A percentile compares a stretch with the other conserved stretches of the same genome.
These are phyloP conservation scores for Hypsibius dujardini DNA, from an alignment of 1,140 invertebrate genomes.

Conservation along the genomic window DNA sequence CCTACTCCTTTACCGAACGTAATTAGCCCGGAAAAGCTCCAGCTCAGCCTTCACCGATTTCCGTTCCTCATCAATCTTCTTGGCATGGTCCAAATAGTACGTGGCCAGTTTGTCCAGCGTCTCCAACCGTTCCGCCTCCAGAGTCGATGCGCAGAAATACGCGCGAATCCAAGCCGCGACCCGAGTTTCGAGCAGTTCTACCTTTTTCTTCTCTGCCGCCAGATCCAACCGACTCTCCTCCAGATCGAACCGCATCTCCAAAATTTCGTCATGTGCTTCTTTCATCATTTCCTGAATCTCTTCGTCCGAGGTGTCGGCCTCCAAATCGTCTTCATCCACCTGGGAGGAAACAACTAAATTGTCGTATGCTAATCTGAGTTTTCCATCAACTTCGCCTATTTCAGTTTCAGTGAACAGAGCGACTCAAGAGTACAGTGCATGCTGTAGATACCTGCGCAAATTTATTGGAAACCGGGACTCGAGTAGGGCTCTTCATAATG, in stretches of 20 bases:
- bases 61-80: background rate
- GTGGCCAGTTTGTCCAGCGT: background rate
- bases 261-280: background rate
- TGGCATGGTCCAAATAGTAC: constrained; percentile 9
- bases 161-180: background rate
- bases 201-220: background rate
- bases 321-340: background rate
- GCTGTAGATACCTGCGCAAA: too few species aligned
- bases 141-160: background rate
- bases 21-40: background rate
- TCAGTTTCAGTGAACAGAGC: background rate
- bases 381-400: too few species aligned
- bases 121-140: background rate
- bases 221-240: background rate
- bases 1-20: too few species aligned
- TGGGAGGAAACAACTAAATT: background rate
- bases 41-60: background rate
- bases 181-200: background rate
- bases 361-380: background rate
- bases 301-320: background rate
- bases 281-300: background rate
- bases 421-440: background rate
- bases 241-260: background rate
- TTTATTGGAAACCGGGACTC: too few species aligned
- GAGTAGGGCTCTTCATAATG: background rate